Percentiles rank a stretch among this genome's conserved stretches.
These are phyloP conservation scores for Epistrophe eligans DNA, from an alignment of 2,888 invertebrate genomes.

Conservation along the genomic window DNA sequence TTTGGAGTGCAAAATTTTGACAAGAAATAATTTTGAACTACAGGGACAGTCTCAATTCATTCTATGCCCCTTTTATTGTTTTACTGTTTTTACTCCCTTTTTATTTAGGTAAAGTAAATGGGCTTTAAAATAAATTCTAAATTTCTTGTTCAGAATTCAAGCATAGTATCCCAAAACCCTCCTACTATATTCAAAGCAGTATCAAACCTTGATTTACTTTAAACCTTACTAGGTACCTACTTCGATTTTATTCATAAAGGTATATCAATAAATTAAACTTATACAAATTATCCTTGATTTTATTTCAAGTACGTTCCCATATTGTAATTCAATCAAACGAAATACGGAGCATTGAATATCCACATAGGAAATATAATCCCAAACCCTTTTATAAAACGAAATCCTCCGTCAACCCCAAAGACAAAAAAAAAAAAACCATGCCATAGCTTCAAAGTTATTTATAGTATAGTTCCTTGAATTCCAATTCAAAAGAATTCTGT, in stretches of 20 bases:
- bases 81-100: too few relatives aligned
- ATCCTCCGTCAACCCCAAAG: not conserved
- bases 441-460: slow-evolving; percentile 19
- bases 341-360: not conserved
- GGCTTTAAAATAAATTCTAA: too few relatives aligned
- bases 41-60: too few relatives aligned
- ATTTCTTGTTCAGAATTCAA: too few relatives aligned
- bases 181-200: not conserved
- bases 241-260: not conserved
- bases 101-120: too few relatives aligned
- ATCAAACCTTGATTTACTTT: not conserved
- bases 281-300: slow-evolving; percentile 30
- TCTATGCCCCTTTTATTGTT: too few relatives aligned
- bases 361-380: not conserved
- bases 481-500: slow-evolving; percentile 29
- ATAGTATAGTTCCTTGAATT: slow-evolving; percentile 16
- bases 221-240: not conserved
- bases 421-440: not conserved
- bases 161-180: not conserved
- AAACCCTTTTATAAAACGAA: not conserved
- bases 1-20: too few relatives aligned
- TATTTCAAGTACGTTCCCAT: not conserved
- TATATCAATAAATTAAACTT: not conserved
- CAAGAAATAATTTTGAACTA: too few relatives aligned
- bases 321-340: not conserved